These are phyloP conservation scores for Climacteris rufus DNA, from an alignment of 2,113 vertebrate genomes.

Conservation along the genomic window DNA sequence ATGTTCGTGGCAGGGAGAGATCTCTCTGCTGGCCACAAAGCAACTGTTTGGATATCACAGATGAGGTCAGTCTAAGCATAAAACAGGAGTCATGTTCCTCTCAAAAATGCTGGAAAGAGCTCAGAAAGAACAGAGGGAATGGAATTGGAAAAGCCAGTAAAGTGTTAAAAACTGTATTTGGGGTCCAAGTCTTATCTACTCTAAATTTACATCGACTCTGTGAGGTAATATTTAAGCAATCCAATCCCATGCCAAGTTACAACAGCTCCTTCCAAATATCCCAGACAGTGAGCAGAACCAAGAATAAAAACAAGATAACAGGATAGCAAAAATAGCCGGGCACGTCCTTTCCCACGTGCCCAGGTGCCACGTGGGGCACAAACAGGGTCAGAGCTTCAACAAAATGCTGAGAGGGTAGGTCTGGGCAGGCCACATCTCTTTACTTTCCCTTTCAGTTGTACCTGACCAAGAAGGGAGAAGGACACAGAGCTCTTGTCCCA, in stretches of 20 bases:
- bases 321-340: neutral
- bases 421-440: neutral
- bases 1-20: fast-evolving
- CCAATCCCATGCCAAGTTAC: neutral
- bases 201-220: neutral
- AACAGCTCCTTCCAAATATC: constrained; percentile 15
- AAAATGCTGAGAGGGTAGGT: neutral
- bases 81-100: neutral
- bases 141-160: neutral
- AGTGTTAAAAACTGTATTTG: neutral
- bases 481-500: neutral
- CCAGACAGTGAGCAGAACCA: neutral
- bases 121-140: neutral
- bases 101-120: neutral
- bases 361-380: neutral
- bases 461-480: neutral
- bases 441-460: neutral
- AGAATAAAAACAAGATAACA: neutral
- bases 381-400: neutral
- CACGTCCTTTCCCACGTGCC: fast-evolving
- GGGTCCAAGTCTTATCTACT: neutral
- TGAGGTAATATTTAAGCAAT: constrained; percentile 23
- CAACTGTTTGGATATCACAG: neutral
- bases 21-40: neutral
- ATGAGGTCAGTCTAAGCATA: neutral